phyloP scores from a whole-genome alignment of 2,113 vertebrate species.

The Nothocercus nigrocapillus region DNA sequence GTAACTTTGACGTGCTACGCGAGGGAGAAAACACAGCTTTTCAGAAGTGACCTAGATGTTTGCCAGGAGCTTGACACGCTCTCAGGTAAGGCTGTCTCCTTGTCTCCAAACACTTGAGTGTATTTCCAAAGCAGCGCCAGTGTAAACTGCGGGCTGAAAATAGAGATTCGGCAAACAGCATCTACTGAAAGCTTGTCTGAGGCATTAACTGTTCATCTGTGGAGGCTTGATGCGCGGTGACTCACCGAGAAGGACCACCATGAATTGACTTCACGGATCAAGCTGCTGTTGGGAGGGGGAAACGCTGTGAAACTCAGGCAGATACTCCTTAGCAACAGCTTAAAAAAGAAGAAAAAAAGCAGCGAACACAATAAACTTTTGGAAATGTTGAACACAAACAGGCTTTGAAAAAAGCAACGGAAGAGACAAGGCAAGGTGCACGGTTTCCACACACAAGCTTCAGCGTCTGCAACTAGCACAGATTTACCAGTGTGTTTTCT shows the following conservation, averaged over 20 bases:
- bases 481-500: neutral
- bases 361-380: neutral
- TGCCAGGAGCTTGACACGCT: slow-evolving; percentile 57
- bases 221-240: neutral
- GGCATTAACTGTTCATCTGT: neutral
- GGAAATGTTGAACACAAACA: neutral
- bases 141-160: slow-evolving; percentile 47
- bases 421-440: neutral
- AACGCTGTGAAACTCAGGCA: neutral
- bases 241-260: neutral
- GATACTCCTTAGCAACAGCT: neutral
- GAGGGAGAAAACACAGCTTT: slow-evolving; percentile 45
- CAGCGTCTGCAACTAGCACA: neutral
- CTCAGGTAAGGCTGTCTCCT: slow-evolving; percentile 51
- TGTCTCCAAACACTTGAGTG: slow-evolving; percentile 39
- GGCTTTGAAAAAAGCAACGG: neutral
- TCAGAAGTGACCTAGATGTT: slow-evolving; percentile 60
- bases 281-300: neutral
- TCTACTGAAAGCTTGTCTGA: slow-evolving; percentile 31
- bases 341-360: neutral
- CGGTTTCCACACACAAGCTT: slow-evolving; percentile 26
- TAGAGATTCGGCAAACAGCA: slow-evolving; percentile 25
- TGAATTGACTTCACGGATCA: neutral
- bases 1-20: slow-evolving; percentile 54
- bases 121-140: slow-evolving; percentile 27